Conservation (phyloP, 2,113 vertebrate species). For the Delphinapterus leucas region DNA sequence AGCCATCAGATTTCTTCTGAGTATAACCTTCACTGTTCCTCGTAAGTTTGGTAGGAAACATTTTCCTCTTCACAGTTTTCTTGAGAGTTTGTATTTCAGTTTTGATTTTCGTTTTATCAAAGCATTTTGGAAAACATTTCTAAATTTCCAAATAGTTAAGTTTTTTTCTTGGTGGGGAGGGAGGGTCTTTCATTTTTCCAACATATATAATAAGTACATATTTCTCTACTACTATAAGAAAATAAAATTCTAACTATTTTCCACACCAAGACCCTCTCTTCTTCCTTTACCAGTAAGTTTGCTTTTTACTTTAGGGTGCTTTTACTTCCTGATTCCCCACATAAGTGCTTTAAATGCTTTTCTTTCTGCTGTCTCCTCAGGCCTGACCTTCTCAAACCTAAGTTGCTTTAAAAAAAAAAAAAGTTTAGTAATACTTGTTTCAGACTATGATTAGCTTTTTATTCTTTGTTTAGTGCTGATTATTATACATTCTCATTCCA, state of each 20-base stretch:
- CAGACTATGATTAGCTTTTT: neutral
- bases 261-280: neutral
- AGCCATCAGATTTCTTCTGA: neutral
- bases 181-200: neutral
- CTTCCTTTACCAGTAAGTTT: neutral
- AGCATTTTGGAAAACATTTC: neutral
- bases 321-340: neutral
- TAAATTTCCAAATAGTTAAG: neutral
- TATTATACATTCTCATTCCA: too few relatives aligned
- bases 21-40: neutral
- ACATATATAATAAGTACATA: neutral
- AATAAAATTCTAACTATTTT: neutral
- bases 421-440: neutral
- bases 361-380: neutral
- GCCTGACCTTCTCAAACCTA: neutral
- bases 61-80: neutral
- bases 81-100: neutral
- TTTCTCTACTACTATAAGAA: neutral
- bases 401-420: neutral
- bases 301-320: neutral
- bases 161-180: neutral
- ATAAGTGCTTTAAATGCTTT: neutral
- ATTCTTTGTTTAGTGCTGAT: neutral
- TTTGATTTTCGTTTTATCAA: conserved; percentile 19
- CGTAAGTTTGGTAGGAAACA: neutral